phyloP scores from a whole-genome alignment of 2,888 invertebrate species.

The Morinoia aosen region DNA sequence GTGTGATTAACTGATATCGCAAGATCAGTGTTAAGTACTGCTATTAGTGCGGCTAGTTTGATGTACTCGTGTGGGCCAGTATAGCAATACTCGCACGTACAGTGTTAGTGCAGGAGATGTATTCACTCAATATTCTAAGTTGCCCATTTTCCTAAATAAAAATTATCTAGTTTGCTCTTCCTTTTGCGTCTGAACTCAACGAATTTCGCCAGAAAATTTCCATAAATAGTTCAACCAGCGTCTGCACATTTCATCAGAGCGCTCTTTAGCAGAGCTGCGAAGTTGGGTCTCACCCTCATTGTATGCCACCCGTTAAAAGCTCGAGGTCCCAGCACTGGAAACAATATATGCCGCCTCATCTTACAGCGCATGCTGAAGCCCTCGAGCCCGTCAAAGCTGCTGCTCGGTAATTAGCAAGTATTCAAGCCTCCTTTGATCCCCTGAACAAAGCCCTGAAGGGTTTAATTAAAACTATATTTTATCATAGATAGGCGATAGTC shows the following conservation, averaged over 20 bases:
- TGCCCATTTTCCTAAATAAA: too few species aligned
- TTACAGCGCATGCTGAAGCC: background rate
- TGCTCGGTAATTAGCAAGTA: background rate
- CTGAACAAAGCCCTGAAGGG: background rate
- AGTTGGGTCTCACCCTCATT: background rate
- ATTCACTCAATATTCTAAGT: too few species aligned
- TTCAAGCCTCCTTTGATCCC: slow-evolving; percentile 2
- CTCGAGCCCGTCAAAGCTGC: background rate
- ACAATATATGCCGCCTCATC: background rate
- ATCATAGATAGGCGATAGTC: background rate
- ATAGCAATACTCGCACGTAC: too few species aligned
- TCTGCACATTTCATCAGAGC: background rate
- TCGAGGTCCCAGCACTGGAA: background rate
- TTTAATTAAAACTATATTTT: background rate
- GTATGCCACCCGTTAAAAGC: background rate
- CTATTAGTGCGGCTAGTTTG: too few species aligned
- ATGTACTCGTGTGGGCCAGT: too few species aligned
- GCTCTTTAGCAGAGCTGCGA: background rate
- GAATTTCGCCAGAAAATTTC: too few species aligned
- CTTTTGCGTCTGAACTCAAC: too few species aligned
- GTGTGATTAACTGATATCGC: too few species aligned
- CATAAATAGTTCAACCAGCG: too few species aligned
- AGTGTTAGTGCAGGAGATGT: too few species aligned
- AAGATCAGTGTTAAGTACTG: too few species aligned
- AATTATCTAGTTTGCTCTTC: too few species aligned